Percentiles rank a stretch among this genome's conserved stretches.
Evolutionary conservation across 2,113 vertebrate species (phyloP).

Genomic region (Oncorhynchus masou): DNA sequence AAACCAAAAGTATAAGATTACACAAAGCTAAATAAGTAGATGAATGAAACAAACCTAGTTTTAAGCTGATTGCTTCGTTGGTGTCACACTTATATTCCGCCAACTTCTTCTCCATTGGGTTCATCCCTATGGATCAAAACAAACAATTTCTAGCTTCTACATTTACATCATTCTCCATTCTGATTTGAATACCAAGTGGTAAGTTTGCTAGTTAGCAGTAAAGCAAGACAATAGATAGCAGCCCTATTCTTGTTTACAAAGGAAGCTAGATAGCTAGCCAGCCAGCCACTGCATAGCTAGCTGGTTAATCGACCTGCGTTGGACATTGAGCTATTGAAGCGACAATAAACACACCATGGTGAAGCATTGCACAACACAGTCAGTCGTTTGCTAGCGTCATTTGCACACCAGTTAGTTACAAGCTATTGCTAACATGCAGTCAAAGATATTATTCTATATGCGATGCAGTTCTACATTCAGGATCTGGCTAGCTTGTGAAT

Average conservation of each 20-base stretch:
- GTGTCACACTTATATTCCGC: conserved; percentile 98
- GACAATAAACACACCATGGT: too few relatives aligned
- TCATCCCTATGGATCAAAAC: conserved; percentile 74
- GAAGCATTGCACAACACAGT: background rate
- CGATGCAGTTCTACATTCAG: too few relatives aligned
- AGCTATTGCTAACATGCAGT: background rate
- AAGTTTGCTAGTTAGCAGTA: background rate
- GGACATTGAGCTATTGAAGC: too few relatives aligned
- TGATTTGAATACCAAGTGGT: background rate
- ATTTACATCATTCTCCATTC: background rate
- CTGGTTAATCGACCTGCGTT: background rate
- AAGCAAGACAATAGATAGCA: background rate
- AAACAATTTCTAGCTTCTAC: background rate
- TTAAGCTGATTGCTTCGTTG: conserved; percentile 93
- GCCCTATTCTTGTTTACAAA: conserved; percentile 3
- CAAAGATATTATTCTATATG: background rate
- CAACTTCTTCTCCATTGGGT: conserved; percentile 93
- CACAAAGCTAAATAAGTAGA: background rate
- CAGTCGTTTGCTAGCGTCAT: background rate
- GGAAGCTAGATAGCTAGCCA: conserved; percentile 10
- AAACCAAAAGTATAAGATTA: background rate
- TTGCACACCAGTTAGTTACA: background rate
- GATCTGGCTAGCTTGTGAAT: background rate
- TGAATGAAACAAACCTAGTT: conserved; percentile 80
- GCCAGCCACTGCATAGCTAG: background rate